phyloP scores from a whole-genome alignment of 2,797 vertebrate genomes.

The Poeciliopsis infans region DNA sequence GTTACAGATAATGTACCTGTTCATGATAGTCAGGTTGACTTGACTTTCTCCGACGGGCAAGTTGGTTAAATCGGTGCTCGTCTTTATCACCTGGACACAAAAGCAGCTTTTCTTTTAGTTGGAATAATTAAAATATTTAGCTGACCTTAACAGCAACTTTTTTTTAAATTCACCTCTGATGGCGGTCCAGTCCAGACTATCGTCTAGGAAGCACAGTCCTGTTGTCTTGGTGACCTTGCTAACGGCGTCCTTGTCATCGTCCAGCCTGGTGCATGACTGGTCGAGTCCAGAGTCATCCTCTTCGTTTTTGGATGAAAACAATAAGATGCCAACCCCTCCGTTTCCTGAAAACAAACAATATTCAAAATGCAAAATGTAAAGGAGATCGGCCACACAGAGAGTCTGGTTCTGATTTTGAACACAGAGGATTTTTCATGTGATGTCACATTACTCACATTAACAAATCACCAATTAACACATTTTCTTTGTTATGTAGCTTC shows the following conservation, averaged over 20 bases:
- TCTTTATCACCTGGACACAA: constrained; percentile 38
- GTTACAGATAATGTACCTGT: constrained; percentile 46
- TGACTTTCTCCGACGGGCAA: constrained; percentile 38
- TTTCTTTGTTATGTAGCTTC: neutral
- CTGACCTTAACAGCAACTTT: neutral
- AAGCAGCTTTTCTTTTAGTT: neutral
- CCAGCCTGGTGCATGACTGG: constrained; percentile 56
- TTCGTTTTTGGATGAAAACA: constrained; percentile 62
- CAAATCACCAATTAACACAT: neutral
- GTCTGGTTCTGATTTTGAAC: neutral
- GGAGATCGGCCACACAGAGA: too few relatives aligned
- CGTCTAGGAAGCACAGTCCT: constrained; percentile 74
- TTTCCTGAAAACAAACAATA: constrained; percentile 52
- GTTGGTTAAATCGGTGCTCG: constrained; percentile 21
- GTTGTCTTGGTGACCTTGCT: constrained; percentile 38
- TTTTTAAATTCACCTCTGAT: constrained; percentile 51
- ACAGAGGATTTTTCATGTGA: neutral
- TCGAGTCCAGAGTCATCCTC: constrained; percentile 68
- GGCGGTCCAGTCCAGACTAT: constrained; percentile 72
- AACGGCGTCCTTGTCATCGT: constrained; percentile 35
- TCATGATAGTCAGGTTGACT: constrained; percentile 63
- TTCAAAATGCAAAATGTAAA: neutral
- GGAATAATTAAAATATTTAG: neutral
- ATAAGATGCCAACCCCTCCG: constrained; percentile 64
- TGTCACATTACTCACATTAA: neutral